Percentiles rank a stretch among this genome's conserved stretches.
Conservation (phyloP, 2,797 vertebrate species). For the Numenius phaeopus region DNA sequence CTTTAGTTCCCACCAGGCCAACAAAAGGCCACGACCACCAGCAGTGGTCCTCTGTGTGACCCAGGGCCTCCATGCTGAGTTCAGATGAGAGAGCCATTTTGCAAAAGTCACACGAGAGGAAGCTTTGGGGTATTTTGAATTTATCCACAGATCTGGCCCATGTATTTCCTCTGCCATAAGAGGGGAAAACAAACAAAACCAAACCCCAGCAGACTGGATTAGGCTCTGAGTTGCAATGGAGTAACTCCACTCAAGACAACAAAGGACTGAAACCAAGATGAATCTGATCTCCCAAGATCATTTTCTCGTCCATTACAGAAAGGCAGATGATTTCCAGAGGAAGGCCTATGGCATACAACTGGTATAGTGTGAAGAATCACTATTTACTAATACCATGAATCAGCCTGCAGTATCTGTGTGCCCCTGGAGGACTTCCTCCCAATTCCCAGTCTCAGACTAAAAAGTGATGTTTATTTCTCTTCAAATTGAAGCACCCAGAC, state of each 20-base stretch:
- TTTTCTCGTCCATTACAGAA: not conserved
- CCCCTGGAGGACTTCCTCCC: not conserved
- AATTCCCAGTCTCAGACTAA: not conserved
- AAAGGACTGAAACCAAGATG: not conserved
- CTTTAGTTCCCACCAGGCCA: not conserved
- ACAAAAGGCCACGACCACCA: not conserved
- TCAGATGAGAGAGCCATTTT: not conserved
- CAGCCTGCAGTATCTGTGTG: not conserved
- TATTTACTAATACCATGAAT: not conserved
- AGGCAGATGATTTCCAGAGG: not conserved
- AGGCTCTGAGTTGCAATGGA: not conserved
- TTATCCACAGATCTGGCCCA: not conserved
- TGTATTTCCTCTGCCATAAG: not conserved
- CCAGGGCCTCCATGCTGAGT: not conserved
- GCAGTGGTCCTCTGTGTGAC: not conserved
- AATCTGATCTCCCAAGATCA: not conserved
- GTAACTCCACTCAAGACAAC: not conserved
- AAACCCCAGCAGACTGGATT: not conserved
- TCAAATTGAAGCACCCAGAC: not conserved
- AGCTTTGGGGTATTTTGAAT: not conserved
- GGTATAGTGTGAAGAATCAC: not conserved
- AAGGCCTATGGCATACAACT: rapidly evolving
- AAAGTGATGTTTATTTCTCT: not conserved
- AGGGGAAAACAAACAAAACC: not conserved
- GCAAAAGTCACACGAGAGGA: not conserved